phyloP scores from a whole-genome alignment of 2,797 vertebrate genomes.

The Chelmon rostratus region DNA sequence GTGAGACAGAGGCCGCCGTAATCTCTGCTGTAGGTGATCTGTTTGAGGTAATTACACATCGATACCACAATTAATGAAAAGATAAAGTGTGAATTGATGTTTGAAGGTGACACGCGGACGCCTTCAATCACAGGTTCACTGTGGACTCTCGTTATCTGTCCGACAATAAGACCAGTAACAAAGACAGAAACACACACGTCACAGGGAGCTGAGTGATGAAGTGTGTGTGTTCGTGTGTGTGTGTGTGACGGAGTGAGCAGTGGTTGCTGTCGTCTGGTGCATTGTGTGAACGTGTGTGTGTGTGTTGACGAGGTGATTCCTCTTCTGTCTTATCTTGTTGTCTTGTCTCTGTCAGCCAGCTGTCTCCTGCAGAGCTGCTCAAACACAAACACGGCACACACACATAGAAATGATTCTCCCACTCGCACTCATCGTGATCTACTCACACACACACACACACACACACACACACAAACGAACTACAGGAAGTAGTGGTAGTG shows the following conservation, averaged over 20 bases:
- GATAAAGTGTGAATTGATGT: constrained; percentile 3
- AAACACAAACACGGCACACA: constrained; percentile 20
- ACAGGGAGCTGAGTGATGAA: neutral
- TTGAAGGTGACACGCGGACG: neutral
- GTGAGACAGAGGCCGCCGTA: neutral
- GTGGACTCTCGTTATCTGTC: constrained; percentile 9
- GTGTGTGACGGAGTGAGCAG: neutral
- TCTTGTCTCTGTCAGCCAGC: constrained; percentile 72
- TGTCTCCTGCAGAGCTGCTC: constrained; percentile 48
- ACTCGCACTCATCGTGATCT: constrained; percentile 18
- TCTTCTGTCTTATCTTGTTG: constrained; percentile 69
- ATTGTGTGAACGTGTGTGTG: constrained; percentile 47
- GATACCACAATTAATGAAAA: constrained; percentile 6
- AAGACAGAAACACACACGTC: neutral
- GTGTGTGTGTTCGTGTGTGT: neutral
- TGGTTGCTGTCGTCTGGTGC: constrained; percentile 38
- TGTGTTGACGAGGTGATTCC: constrained; percentile 55
- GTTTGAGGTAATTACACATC: neutral
- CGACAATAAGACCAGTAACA: neutral
- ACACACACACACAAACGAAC: constrained; percentile 3
- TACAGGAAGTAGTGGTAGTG: neutral
- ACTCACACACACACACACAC: constrained; percentile 28
- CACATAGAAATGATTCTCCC: constrained; percentile 8
- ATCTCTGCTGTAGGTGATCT: neutral
- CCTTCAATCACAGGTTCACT: neutral